Conservation (phyloP, 1,140 invertebrate species). For the Listronotus oregonensis region DNA sequence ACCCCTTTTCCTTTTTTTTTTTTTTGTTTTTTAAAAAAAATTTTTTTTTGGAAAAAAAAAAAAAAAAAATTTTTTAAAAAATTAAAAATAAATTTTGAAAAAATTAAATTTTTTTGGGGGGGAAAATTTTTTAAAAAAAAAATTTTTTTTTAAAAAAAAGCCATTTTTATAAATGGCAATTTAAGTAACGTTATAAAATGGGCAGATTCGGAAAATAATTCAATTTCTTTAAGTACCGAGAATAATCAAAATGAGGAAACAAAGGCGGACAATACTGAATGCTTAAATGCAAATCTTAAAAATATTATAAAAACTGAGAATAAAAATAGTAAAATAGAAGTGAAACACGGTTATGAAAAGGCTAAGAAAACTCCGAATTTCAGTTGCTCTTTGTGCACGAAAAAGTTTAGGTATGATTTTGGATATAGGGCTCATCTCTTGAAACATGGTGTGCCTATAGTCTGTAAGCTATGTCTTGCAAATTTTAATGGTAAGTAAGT, state of each 20-base stretch:
- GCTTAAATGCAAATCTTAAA: background rate
- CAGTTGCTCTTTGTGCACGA: constrained; percentile 41
- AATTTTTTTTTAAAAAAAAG: no score
- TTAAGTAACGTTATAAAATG: constrained; percentile 6
- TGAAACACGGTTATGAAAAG: background rate
- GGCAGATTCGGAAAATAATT: constrained; percentile 6
- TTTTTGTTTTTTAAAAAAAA: no score
- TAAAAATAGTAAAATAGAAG: background rate
- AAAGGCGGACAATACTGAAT: background rate
- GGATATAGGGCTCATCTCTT: constrained; percentile 40
- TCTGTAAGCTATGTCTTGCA: constrained; percentile 43
- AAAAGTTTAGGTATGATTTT: constrained; percentile 40
- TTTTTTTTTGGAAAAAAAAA: no score
- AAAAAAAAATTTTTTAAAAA: no score
- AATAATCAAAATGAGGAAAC: no score
- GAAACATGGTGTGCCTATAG: constrained; percentile 43
- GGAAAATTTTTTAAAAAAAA: no score
- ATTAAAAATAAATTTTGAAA: background rate
- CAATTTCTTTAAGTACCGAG: background rate
- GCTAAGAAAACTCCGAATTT: constrained; percentile 1
- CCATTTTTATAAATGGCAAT: background rate
- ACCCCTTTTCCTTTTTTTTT: no score
- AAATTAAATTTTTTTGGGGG: no score
- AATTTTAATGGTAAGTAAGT: constrained; percentile 43
- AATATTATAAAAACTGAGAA: background rate